Evolutionary conservation across 2,113 vertebrate genomes (phyloP).

Genomic region (Channa argus): DNA sequence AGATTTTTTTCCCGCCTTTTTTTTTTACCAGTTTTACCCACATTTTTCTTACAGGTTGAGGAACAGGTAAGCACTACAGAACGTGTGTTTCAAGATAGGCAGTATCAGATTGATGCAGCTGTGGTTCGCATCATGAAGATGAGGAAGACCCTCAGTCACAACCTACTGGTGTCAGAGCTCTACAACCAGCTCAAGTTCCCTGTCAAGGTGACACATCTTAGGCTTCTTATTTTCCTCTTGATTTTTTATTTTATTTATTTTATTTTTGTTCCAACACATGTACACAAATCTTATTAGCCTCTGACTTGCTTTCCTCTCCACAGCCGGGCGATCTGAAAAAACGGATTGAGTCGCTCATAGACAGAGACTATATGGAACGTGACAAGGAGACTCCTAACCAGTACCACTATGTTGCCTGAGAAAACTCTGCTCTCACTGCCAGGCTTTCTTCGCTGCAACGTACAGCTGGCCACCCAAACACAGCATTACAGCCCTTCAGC

Average conservation of each 20-base stretch:
- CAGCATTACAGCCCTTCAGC: constrained; percentile 64
- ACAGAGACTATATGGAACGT: constrained; percentile 98
- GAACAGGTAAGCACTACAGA: constrained; percentile 96
- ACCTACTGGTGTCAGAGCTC: constrained; percentile 91
- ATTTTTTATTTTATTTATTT: not conserved
- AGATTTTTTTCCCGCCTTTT: not conserved
- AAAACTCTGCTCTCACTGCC: constrained; percentile 37
- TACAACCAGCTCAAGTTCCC: constrained; percentile 97
- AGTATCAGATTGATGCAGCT: constrained; percentile 95
- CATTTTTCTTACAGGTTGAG: constrained; percentile 83
- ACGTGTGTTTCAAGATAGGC: constrained; percentile 93
- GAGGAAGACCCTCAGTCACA: constrained; percentile 94
- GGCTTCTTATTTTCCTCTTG: not conserved
- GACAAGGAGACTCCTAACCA: constrained; percentile 97
- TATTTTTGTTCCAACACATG: not conserved
- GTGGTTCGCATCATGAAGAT: constrained; percentile 97
- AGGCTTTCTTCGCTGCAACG: constrained; percentile 59
- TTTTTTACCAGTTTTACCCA: not conserved
- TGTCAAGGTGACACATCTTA: constrained; percentile 87
- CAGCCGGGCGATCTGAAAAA: constrained; percentile 98
- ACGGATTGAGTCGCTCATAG: constrained; percentile 96
- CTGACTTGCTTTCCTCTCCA: constrained; percentile 7
- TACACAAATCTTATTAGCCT: not conserved
- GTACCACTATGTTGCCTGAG: constrained; percentile 97
- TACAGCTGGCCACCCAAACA: constrained; percentile 55